Base-by-base conservation (phyloP, 1,140 invertebrate species). In the Drosophila leontia region DNA sequence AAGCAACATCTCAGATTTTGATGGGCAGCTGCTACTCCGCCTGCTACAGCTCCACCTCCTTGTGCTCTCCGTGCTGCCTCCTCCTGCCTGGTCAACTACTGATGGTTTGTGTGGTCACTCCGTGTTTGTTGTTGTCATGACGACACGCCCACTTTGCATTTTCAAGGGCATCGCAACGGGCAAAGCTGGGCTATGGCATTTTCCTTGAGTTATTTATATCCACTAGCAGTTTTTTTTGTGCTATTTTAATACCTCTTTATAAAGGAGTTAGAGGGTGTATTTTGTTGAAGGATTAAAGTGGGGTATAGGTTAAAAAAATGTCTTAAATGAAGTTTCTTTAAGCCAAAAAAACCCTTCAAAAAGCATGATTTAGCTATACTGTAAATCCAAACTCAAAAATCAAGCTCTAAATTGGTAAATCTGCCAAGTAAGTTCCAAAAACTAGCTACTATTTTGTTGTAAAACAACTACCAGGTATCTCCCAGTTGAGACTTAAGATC, bases 71-170 rank as follows among this genome's bases (percentile, higher is more conserved):
- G 26, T 29, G 5, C 19, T 58, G n/a, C 41, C 41, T 32, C 23
- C 42, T 37, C 7, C 12, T 48, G 51, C 19, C 56, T 69, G 53
- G 41, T 44, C 53, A 39, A 34, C 34, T 37, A 34, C 3, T 41
- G 47, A 44, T 64, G 68, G 56, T 81, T 77, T 55, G 45, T 63
- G 78, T 69, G 75, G 51, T 59, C 61, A 47, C 45, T 35, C 9
- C 17, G 58, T 56, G 47, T 62, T 34, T 39, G 11, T 13, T 53
- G 83, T 84, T 84, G 85, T 78, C 72, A 84, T 84, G 69, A 32
- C 57, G 68, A 90, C 77, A 88, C 85, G 85, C 84, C 84, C 58
- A 84, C 83, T 80, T 68, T 83, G 75, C 62, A 59, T 65, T 75
- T 78, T 78, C 77, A 88, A 84, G 84, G 85, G 85, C 85, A 53